Conservation (phyloP, 2,797 vertebrate genomes). For the Heliangelus exortis region DNA sequence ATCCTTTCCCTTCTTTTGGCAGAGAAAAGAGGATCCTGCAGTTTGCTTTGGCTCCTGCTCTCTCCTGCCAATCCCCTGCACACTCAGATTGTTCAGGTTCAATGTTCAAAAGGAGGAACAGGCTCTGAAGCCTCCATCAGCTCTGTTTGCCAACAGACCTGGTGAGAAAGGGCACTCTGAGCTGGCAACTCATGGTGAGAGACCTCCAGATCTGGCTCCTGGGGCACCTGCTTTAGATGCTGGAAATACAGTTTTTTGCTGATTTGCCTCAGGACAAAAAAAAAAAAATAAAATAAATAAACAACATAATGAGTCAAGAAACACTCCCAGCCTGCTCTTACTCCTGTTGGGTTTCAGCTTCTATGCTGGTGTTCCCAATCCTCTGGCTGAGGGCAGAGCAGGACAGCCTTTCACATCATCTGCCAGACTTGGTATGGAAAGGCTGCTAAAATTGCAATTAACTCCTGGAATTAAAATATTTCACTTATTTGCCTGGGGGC, state of each 20-base stretch:
- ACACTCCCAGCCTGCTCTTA: neutral
- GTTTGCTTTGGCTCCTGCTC: neutral
- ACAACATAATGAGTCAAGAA: neutral
- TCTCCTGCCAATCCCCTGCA: neutral
- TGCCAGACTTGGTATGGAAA: neutral
- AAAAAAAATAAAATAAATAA: neutral
- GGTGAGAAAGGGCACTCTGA: neutral
- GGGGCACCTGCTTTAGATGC: neutral
- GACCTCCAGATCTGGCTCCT: rapidly evolving
- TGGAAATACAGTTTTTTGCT: neutral
- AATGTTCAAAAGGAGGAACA: constrained; percentile 18
- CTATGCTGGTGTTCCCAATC: neutral
- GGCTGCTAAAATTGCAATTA: constrained; percentile 31
- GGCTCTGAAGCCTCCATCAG: neutral
- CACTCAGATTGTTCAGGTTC: constrained; percentile 29
- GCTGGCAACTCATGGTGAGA: neutral
- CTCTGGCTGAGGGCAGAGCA: neutral
- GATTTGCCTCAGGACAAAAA: neutral
- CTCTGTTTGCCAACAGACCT: neutral
- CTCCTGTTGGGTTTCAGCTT: neutral
- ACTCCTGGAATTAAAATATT: constrained; percentile 27
- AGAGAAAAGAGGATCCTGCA: neutral
- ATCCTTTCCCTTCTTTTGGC: constrained; percentile 16
- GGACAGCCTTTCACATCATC: neutral
- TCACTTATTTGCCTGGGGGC: neutral